Base-by-base conservation (phyloP, 1,140 invertebrate genomes). In the Dinothrombium tinctorium region DNA sequence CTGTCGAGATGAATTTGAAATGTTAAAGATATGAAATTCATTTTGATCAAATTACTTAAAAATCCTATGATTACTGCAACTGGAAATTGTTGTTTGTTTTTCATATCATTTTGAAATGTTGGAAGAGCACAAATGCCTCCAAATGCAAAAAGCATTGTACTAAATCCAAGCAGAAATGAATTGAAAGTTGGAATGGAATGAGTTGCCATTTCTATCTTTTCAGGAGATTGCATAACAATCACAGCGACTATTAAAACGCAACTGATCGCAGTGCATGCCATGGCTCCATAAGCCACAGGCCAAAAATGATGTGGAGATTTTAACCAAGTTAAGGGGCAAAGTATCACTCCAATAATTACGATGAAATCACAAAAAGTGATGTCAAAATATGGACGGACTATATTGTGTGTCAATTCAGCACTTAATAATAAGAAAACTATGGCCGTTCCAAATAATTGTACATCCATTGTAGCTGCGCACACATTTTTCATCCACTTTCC, bases 291-390 rank as follows among this genome's bases (percentile, higher is more conserved):
- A 19, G 40, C 40, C 3, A 40, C 37, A 19, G 46, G 37, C 73
- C 68, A 67, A 53, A 75, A 74, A 48, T 76, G 71, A 51, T 71
- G 72, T 2, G 76, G 75, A 4, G 71, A 69, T 24, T 72, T 73
- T 1, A 75, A 61, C 60, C 73, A 72, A 47, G 71, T 67, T 0
- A 71, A 51, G 0, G 73, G 72, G 6, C 65, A 65, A 4, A 77
- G 58, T 0, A 61, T 49, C 2, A 59, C 54, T 0, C 65, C 68
- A 12, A 76, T 65, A 2, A 76, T 58, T 2, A 74, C 50, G 46
- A 73, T 65, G 62, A 70, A 71, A 25, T 59, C 52, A 51, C 73
- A 76, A 15, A 52, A 28, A 26, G 17, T 56, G 49, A 7, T 63
- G 53, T 20, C 43, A 11, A 60, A 19, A 25, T 68, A 47, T 15